Evolutionary conservation across 2,797 vertebrate species (phyloP).

Genomic region (Acomys russatus): DNA sequence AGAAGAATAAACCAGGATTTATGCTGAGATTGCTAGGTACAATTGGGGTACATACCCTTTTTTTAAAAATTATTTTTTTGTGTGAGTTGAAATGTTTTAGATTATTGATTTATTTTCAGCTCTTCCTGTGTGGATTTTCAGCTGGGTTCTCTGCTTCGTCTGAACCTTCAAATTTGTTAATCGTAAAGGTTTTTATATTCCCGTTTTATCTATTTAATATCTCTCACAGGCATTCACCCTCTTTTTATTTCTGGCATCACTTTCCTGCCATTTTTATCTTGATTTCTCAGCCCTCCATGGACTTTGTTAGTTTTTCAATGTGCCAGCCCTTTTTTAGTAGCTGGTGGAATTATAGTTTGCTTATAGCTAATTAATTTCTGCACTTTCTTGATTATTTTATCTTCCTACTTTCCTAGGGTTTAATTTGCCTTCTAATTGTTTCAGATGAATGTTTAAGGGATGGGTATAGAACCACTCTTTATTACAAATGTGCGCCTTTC

Average conservation of each 20-base stretch:
- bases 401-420: background rate
- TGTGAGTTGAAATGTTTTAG: background rate
- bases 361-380: slow-evolving; percentile 43
- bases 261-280: background rate
- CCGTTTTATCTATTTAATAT: background rate
- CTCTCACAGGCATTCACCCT: background rate
- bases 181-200: background rate
- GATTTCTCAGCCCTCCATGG: background rate
- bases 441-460: background rate
- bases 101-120: background rate
- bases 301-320: background rate
- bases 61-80: background rate
- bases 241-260: background rate
- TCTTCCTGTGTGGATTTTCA: slow-evolving; percentile 14
- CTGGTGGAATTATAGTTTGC: background rate
- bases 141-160: background rate
- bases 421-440: slow-evolving; percentile 20
- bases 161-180: background rate
- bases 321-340: background rate
- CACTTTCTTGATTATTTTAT: background rate
- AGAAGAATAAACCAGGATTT: background rate
- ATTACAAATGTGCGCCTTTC: background rate
- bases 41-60: too few relatives aligned
- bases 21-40: background rate
- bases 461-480: background rate